Conservation (phyloP, 2,113 vertebrate genomes). For the Oreochromis aureus region DNA sequence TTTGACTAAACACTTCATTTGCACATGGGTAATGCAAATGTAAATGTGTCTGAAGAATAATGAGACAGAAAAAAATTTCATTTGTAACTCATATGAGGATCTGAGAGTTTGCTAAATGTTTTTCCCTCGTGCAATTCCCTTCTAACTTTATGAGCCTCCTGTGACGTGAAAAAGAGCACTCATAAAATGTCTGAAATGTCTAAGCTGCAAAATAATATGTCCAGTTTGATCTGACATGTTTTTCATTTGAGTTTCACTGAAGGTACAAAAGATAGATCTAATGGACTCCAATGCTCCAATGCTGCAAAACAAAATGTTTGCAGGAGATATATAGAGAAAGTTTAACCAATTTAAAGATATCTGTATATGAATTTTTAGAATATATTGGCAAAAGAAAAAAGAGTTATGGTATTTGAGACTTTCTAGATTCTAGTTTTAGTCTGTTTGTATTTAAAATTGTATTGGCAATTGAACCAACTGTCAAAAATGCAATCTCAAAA, state of each 20-base stretch:
- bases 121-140: not conserved
- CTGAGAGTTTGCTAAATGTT: not conserved
- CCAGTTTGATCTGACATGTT: not conserved
- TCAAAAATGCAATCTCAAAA: not conserved
- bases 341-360: not conserved
- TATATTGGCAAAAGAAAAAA: not conserved
- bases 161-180: not conserved
- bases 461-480: not conserved
- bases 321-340: not conserved
- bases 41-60: conserved; percentile 9
- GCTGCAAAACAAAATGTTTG: not conserved
- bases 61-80: not conserved
- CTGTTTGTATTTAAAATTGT: not conserved
- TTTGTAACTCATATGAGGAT: not conserved
- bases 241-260: not conserved
- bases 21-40: not conserved
- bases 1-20: conserved; percentile 3
- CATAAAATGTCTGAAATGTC: not conserved
- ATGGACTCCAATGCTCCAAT: not conserved
- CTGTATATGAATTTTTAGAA: not conserved
- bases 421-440: not conserved
- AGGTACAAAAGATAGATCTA: not conserved
- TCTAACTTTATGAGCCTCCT: not conserved
- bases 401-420: fast-evolving
- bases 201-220: not conserved